These are phyloP conservation scores for Drosophila infuscata DNA, from an alignment of 2,888 invertebrate genomes.

Conservation along the genomic window DNA sequence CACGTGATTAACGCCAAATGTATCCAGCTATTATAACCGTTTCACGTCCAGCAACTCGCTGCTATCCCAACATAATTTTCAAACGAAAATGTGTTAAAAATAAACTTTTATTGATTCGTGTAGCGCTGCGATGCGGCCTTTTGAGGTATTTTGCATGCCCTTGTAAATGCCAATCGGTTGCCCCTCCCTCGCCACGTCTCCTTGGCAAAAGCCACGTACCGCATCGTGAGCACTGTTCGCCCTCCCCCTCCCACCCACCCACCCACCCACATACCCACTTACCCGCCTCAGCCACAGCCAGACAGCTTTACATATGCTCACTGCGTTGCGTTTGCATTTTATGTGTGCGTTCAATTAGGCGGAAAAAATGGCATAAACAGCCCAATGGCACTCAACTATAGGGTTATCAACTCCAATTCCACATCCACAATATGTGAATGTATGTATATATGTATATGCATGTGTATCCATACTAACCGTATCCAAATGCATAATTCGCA, in stretches of 20 bases:
- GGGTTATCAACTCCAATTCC: constrained; percentile 38
- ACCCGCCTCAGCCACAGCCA: not conserved
- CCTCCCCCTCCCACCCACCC: too few species aligned
- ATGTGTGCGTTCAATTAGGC: constrained; percentile 63
- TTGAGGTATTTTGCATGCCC: constrained; percentile 66
- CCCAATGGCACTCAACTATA: constrained; percentile 30
- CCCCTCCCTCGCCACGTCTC: constrained; percentile 28
- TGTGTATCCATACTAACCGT: not conserved
- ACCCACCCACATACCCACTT: not conserved
- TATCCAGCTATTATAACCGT: constrained; percentile 22
- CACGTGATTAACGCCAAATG: constrained; percentile 61
- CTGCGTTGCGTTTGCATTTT: constrained; percentile 54
- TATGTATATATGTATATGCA: not conserved
- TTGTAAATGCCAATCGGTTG: constrained; percentile 52
- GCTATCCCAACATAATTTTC: constrained; percentile 39
- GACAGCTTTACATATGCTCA: constrained; percentile 62
- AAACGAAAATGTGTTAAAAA: constrained; percentile 58
- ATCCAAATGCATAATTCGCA: constrained; percentile 4
- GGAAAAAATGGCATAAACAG: constrained; percentile 59
- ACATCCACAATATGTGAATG: not conserved
- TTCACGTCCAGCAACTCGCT: constrained; percentile 9
- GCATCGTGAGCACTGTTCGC: not conserved
- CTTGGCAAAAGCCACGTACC: constrained; percentile 58
- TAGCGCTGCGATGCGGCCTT: constrained; percentile 58
- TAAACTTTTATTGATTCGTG: constrained; percentile 53